Base-by-base conservation (phyloP, 2,113 vertebrate genomes). In the Panthera leo region DNA sequence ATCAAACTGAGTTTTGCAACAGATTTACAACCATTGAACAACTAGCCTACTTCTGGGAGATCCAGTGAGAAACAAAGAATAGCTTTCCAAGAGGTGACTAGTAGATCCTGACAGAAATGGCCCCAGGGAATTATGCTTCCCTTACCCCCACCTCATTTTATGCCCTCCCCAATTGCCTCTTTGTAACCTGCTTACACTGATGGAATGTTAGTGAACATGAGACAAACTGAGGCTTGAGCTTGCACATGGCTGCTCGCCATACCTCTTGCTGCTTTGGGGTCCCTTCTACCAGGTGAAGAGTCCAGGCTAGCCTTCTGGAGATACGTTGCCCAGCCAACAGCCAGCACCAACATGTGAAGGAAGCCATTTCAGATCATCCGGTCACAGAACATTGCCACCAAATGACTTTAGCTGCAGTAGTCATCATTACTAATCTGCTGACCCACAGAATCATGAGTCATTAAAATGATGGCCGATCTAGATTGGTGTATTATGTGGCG, bases 31-130 rank as follows among this genome's bases (percentile, higher is more conserved):
- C 36, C 2, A 3, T 42, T 58, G 65, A 91, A 58, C 48, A 73
- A 6, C 55, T 36, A n/a, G 42, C 80, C 21, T 39, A 61, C 63
- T 85, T 93, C 36, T 36, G 79, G 48, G 48, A 91, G 65, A 86
- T n/a, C 12, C 86, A 71, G 5, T 53, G 65, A 93, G 39, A 70
- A 89, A 36, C 29, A 53, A 29, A 39, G 31, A 16, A 11, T 34
- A 42, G 21, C 16, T 96, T 91, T 86, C 89, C 79, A 83, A 65
- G 85, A 82, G 70, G 70, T 83, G 12, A 14, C 27, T 36, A 61
- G 48, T 3, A 19, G 36, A 36, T 29, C 2, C 7, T 45, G 31
- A 23, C 27, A 67, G 65, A 34, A 76, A 63, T 13, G 23, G 15
- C 58, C 58, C 51, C 19, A 12, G 15, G 34, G 45, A 92, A 31